Base-by-base conservation (phyloP, 2,113 vertebrate species). In the human region DNA sequence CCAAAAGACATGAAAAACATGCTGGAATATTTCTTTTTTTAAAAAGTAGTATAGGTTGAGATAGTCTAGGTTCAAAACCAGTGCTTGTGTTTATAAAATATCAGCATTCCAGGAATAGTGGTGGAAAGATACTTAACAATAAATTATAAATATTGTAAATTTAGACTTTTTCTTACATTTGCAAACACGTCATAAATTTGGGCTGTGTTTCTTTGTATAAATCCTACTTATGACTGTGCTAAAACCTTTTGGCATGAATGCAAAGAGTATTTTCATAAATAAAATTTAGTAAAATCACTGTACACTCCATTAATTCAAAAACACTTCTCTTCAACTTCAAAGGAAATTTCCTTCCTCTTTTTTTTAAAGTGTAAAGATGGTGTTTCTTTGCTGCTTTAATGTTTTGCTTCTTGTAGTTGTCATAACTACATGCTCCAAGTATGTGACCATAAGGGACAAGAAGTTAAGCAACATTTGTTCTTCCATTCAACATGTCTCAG, bases 241-340 rank as follows among this genome's bases (percentile, higher is more conserved):
- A 96, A 98, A 98, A 97, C 80, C 97, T 98, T 97, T 95, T 98
- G 98, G 98, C 98, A 97, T 40, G 95, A 93, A 96, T 0, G 97
- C 97, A 98, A 98, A 98, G 98, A 97, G 95, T 90, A 79, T 95
- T 98, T 98, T 98, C 96, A 94, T 99, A 99, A 99, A 99, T 98
- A 99, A 98, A 98, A 98, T 97, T 98, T 98, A 97, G 97, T 52
- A 96, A 98, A 98, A 98, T 99, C 99, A 98, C 97, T 50, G 9
- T 50, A 92, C 99, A 99, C 99, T 97, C 98, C 98, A 99, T 99
- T 98, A 98, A 99, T 98, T 99, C 98, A 97, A 95, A 98, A 98
- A 98, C 98, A 99, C 98, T 98, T 98, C 27, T 80, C 97, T 94
- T 66, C 89, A 2, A 98, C 99, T 99, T 99, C 99, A 99, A 99